A percentile compares a stretch with the other conserved stretches of the same genome.
phyloP scores from a whole-genome alignment of 2,113 vertebrate genomes.

The Xiphophorus couchianus region DNA sequence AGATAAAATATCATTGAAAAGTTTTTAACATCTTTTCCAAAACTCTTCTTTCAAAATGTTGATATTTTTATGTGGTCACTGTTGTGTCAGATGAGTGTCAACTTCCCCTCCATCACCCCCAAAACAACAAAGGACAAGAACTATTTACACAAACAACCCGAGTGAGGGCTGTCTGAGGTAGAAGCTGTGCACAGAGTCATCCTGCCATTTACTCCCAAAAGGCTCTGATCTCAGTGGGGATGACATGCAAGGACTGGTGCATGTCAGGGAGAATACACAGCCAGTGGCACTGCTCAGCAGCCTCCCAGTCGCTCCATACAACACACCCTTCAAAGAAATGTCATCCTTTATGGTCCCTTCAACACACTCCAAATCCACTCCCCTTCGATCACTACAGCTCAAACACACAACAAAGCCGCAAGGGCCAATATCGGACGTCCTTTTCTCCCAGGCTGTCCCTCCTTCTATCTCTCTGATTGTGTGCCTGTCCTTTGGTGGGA shows the following conservation, averaged over 20 bases:
- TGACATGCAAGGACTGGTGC: slow-evolving; percentile 74
- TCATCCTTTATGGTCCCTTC: slow-evolving; percentile 80
- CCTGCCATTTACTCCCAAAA: slow-evolving; percentile 65
- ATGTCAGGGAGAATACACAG: slow-evolving; percentile 74
- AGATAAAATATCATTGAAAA: not conserved
- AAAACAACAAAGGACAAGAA: slow-evolving; percentile 43
- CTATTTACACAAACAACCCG: slow-evolving; percentile 52
- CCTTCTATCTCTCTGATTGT: slow-evolving; percentile 77
- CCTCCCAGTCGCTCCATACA: slow-evolving; percentile 75
- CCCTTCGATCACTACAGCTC: slow-evolving; percentile 74
- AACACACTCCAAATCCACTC: slow-evolving; percentile 73
- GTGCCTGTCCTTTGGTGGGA: slow-evolving; percentile 82
- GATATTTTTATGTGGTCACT: slow-evolving; percentile 5
- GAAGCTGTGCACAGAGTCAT: slow-evolving; percentile 48
- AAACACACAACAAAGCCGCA: slow-evolving; percentile 76
- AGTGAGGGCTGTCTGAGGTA: slow-evolving; percentile 37
- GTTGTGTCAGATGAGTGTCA: slow-evolving; percentile 16
- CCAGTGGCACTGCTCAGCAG: slow-evolving; percentile 73
- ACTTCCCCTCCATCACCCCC: not conserved
- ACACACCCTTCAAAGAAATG: slow-evolving; percentile 83
- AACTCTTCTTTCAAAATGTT: not conserved
- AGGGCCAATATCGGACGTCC: slow-evolving; percentile 75
- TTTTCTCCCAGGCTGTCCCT: slow-evolving; percentile 67
- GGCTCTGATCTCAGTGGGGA: slow-evolving; percentile 77
- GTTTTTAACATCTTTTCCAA: not conserved